A percentile compares a stretch with the other conserved stretches of the same genome.
Evolutionary conservation across 1,140 invertebrate genomes (phyloP).

Genomic region (Zaprionus lachaisei): DNA sequence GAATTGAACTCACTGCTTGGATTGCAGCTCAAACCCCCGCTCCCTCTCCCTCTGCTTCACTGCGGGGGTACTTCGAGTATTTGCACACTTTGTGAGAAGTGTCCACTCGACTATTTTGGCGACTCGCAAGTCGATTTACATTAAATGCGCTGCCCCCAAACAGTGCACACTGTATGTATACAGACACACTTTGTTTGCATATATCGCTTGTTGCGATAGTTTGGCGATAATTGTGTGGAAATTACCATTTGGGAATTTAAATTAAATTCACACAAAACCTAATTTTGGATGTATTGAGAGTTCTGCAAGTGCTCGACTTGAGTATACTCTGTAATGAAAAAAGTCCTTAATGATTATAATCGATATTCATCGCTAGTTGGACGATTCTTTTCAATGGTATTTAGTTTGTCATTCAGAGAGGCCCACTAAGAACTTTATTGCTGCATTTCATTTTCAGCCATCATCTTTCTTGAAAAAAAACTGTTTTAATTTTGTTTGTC

Average conservation of each 20-base stretch:
- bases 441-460: too few species aligned
- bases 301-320: neutral
- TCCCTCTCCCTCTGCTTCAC: slow-evolving; percentile 1
- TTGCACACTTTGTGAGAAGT: neutral
- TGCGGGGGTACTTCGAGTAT: neutral
- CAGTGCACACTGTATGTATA: too few species aligned
- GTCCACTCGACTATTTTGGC: slow-evolving; percentile 3
- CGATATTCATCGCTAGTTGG: too few species aligned
- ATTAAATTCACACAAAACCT: neutral
- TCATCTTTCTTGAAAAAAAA: too few species aligned
- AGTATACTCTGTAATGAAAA: neutral
- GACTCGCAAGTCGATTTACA: neutral
- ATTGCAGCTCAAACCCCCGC: slow-evolving; percentile 35
- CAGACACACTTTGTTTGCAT: too few species aligned
- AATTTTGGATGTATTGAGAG: neutral
- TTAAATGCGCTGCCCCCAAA: neutral
- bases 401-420: too few species aligned
- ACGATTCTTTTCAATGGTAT: too few species aligned
- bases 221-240: neutral
- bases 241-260: neutral
- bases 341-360: too few species aligned
- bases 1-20: slow-evolving; percentile 4
- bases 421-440: too few species aligned
- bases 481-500: too few species aligned
- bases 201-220: neutral